Percentiles rank a stretch among this genome's conserved stretches.
These are phyloP conservation scores for Cryptophagus acutangulus DNA, from an alignment of 2,888 invertebrate genomes.

Conservation along the genomic window DNA sequence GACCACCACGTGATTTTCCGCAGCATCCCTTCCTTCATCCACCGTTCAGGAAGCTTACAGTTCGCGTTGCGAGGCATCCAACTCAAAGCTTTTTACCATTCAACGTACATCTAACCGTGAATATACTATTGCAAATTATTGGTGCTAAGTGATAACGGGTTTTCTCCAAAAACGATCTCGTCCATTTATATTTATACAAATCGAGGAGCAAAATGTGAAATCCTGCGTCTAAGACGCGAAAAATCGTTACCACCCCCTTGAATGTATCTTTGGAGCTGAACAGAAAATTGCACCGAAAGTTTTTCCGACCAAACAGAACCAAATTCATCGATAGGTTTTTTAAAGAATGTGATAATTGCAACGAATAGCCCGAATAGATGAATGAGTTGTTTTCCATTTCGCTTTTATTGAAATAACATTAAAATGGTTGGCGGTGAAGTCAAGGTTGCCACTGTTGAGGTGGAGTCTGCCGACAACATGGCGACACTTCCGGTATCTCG, in stretches of 20 bases:
- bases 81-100: background rate
- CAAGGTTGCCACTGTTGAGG: constrained; percentile 84
- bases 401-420: background rate
- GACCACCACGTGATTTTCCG: constrained; percentile 42
- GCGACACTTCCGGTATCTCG: constrained; percentile 82
- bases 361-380: constrained; percentile 22
- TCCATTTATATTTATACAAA: constrained; percentile 2
- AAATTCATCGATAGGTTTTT: constrained; percentile 12
- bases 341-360: constrained; percentile 26
- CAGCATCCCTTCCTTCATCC: constrained; percentile 44
- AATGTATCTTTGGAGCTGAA: too few relatives aligned
- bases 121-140: constrained; percentile 1
- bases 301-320: constrained; percentile 4
- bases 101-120: constrained; percentile 5
- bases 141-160: constrained; percentile 9
- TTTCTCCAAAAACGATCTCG: constrained; percentile 2
- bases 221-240: background rate
- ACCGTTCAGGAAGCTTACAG: constrained; percentile 25
- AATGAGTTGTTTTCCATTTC: constrained; percentile 8
- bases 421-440: constrained; percentile 68
- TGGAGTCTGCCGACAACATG: constrained; percentile 83
- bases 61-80: constrained; percentile 2
- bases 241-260: constrained; percentile 9
- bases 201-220: constrained; percentile 1
- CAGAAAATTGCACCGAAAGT: constrained; percentile 1